Conservation (phyloP, 2,113 vertebrate species). For the Ciconia stormi region DNA sequence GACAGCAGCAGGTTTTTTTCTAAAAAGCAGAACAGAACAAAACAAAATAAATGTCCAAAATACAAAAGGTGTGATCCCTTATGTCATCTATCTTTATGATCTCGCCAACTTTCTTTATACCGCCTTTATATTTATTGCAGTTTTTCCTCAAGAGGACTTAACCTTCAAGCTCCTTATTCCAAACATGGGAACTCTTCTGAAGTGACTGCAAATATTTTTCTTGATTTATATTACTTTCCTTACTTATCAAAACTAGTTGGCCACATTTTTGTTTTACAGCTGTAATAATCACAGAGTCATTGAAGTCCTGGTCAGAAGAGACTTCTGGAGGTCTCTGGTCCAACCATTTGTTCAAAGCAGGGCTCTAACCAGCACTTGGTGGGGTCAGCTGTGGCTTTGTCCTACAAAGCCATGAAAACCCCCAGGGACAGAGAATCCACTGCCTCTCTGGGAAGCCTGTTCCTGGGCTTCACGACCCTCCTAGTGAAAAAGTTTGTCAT, state of each 20-base stretch:
- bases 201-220: background rate
- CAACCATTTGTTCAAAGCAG: background rate
- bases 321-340: background rate
- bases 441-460: background rate
- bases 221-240: background rate
- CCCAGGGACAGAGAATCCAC: background rate
- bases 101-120: background rate
- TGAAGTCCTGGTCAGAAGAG: background rate
- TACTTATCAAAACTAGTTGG: background rate
- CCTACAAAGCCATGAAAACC: background rate
- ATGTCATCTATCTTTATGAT: background rate
- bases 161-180: background rate
- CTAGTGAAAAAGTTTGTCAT: background rate
- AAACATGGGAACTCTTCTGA: background rate
- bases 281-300: background rate
- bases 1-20: fast-evolving
- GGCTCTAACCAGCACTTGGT: background rate
- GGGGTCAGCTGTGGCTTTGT: background rate
- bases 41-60: background rate
- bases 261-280: background rate
- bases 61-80: background rate
- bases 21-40: background rate
- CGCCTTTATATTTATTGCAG: background rate
- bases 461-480: background rate
- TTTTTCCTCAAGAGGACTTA: background rate